Conservation (phyloP, 2,888 invertebrate species). For the Netelia melanura region DNA sequence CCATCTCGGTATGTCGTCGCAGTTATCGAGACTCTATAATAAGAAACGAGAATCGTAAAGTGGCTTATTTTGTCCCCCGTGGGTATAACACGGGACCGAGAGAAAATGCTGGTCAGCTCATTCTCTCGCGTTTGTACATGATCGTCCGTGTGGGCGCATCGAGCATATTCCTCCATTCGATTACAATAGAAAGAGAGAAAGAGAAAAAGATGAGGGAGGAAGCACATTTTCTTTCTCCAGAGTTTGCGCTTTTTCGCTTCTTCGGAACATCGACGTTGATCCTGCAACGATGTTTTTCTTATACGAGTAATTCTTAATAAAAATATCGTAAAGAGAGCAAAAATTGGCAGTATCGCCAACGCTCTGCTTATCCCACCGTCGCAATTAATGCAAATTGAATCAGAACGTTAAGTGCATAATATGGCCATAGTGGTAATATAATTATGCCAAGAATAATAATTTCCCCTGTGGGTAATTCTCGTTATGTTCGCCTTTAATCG, state of each 20-base stretch:
- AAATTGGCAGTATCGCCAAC: not conserved
- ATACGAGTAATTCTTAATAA: not conserved
- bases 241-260: no score
- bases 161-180: no score
- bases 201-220: no score
- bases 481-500: conserved; percentile 49
- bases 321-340: not conserved
- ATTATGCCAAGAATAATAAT: conserved; percentile 36
- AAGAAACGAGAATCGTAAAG: conserved; percentile 69
- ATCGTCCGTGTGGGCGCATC: not conserved
- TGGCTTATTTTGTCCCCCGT: conserved; percentile 66
- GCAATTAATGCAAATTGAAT: conserved; percentile 30
- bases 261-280: no score
- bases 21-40: conserved; percentile 68
- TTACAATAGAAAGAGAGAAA: no score
- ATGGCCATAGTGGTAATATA: conserved; percentile 10
- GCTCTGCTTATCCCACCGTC: conserved; percentile 4
- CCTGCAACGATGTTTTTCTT: not conserved
- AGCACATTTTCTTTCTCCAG: no score
- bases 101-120: conserved; percentile 24
- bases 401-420: conserved; percentile 13
- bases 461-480: conserved; percentile 9
- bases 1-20: conserved; percentile 65
- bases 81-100: not conserved
- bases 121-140: not conserved